Evolutionary conservation across 2,888 invertebrate species (phyloP).

Genomic region (Rotaria magnacalcarata): DNA sequence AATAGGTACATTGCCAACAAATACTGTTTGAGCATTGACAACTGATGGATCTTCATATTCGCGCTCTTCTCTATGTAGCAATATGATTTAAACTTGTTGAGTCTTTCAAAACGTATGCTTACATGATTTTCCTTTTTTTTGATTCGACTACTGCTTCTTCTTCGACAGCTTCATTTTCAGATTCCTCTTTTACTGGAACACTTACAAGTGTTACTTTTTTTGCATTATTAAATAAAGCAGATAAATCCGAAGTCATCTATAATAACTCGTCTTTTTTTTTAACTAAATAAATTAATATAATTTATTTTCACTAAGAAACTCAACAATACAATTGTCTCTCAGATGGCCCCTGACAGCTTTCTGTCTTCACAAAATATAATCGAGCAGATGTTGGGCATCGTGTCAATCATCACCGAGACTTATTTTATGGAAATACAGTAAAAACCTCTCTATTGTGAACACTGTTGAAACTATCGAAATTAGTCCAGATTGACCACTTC

Average conservation of each 20-base stretch:
- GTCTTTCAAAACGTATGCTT: not conserved
- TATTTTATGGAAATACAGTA: too few species aligned
- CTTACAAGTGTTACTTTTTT: not conserved
- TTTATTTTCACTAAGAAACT: too few species aligned
- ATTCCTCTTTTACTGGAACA: slow-evolving; percentile 32
- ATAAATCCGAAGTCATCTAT: slow-evolving; percentile 7
- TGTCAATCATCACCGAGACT: slow-evolving; percentile 18
- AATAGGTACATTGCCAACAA: slow-evolving; percentile 43
- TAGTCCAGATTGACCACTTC: too few species aligned
- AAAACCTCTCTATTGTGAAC: too few species aligned
- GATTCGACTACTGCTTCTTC: not conserved
- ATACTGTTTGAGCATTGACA: slow-evolving; percentile 43
- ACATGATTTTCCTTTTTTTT: not conserved
- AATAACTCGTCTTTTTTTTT: not conserved
- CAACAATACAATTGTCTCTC: not conserved
- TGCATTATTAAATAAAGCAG: slow-evolving; percentile 4
- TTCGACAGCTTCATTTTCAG: not conserved
- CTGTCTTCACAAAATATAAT: not conserved
- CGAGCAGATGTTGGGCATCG: not conserved
- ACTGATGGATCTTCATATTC: not conserved
- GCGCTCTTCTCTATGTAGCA: not conserved
- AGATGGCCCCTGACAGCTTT: slow-evolving; percentile 24
- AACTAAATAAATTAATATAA: too few species aligned
- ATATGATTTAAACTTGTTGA: not conserved
- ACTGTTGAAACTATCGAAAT: too few species aligned